A percentile compares a stretch with the other conserved stretches of the same genome.
phyloP scores from a whole-genome alignment of 2,113 vertebrate species.

The Brachirus orientalis region DNA sequence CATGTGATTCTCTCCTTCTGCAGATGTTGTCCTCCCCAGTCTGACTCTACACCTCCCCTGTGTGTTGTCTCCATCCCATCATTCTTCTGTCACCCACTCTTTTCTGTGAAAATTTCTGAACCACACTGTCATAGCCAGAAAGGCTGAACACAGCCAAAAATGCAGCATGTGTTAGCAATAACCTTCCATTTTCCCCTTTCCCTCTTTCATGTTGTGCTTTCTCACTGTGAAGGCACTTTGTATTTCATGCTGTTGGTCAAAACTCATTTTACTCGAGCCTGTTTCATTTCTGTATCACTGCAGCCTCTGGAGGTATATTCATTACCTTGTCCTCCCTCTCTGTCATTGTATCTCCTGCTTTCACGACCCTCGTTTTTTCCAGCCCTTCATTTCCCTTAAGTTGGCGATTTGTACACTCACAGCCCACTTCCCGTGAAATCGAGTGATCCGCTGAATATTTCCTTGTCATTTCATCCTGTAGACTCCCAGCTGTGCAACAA shows the following conservation, averaged over 20 bases:
- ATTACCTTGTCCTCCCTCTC: slow-evolving; percentile 26
- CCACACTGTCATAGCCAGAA: slow-evolving; percentile 3
- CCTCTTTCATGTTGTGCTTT: neutral
- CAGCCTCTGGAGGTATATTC: slow-evolving; percentile 24
- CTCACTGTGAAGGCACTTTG: neutral
- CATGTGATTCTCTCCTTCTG: slow-evolving; percentile 35
- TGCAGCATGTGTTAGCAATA: slow-evolving; percentile 40
- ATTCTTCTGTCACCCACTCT: slow-evolving; percentile 15
- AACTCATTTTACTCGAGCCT: slow-evolving; percentile 6
- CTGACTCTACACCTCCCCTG: slow-evolving; percentile 11
- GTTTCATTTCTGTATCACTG: slow-evolving; percentile 22
- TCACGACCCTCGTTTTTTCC: slow-evolving; percentile 22
- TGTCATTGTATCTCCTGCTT: slow-evolving; percentile 22
- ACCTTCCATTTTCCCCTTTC: neutral
- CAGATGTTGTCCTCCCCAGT: slow-evolving; percentile 41
- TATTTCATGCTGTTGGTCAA: slow-evolving; percentile 28
- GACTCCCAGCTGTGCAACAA: slow-evolving; percentile 25
- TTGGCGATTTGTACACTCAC: slow-evolving; percentile 24
- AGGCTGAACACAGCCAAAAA: neutral
- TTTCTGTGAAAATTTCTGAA: neutral
- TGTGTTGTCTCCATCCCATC: slow-evolving; percentile 29
- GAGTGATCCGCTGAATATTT: slow-evolving; percentile 25
- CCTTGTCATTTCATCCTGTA: slow-evolving; percentile 14
- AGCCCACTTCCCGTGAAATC: slow-evolving; percentile 34
- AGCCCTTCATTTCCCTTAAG: slow-evolving; percentile 39